Base-by-base conservation (phyloP, 2,113 vertebrate genomes). In the Syngnathus scovelli region DNA sequence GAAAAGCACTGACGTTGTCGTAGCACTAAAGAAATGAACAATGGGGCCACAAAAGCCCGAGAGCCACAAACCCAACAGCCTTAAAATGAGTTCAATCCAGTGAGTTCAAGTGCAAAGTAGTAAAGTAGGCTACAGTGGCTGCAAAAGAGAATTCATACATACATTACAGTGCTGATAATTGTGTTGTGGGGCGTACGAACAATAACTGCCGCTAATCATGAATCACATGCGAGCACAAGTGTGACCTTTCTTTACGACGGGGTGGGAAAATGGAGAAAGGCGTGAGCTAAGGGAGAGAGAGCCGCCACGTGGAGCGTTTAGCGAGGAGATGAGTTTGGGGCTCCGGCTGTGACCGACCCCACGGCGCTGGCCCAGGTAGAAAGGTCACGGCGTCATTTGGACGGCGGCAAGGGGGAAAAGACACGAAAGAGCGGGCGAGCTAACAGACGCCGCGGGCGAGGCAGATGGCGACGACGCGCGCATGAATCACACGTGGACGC, bases 341-440 rank as follows among this genome's bases (percentile, higher is more conserved):
- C 66, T 72, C 84, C 67, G n/a, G 77, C 84, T 80, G 85, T 67
- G 86, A 83, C 78, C 77, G 84, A 70, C 77, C 64, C 79, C 67
- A 66, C 68, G 68, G 83, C 76, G 82, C 82, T 70, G 75, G 76
- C 74, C 12, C 69, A 87, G 86, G 88, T 83, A 82, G 77, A 89
- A 85, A 88, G 88, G 85, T 88, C 80, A 75, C 21, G 63, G 51
- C 73, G 74, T 86, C 83, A 77, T 85, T 83, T 80, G 79, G 80
- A 74, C 79, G 76, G 76, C 78, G 70, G 78, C 38, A 71, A 77
- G 74, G 76, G 27, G 80, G 71, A 79, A 43, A 64, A 83, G 81
- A 62, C 46, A 46, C n/a, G 76, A 71, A 69, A 75, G 79, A 79
- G 51, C 4, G 43, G 76, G 66, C 52, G 70, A 66, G 77, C 72